A percentile compares a stretch with the other conserved stretches of the same genome.
These are phyloP conservation scores for Centropyge bicolor DNA, from an alignment of 2,797 vertebrate species.

Conservation along the genomic window DNA sequence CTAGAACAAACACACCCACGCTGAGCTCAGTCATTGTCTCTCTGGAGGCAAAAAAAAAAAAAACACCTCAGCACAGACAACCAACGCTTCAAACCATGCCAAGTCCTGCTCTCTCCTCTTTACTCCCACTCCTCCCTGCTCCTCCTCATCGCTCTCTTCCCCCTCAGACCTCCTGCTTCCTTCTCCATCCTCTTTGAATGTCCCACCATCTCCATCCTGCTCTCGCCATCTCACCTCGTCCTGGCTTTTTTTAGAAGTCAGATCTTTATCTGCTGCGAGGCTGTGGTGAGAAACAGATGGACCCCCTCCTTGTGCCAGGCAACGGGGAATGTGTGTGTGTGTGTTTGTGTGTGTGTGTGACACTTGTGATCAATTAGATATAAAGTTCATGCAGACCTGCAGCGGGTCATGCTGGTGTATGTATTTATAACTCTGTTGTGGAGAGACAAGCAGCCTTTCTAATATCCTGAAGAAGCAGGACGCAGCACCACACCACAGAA, in stretches of 20 bases:
- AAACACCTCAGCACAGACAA: slow-evolving; percentile 63
- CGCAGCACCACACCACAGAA: slow-evolving; percentile 24
- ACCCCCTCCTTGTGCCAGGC: slow-evolving; percentile 55
- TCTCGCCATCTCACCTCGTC: slow-evolving; percentile 63
- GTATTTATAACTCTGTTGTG: slow-evolving; percentile 54
- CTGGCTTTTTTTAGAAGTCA: slow-evolving; percentile 67
- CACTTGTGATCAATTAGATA: slow-evolving; percentile 72
- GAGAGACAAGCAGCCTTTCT: slow-evolving; percentile 41
- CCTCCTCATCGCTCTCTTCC: slow-evolving; percentile 37
- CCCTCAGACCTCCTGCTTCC: slow-evolving; percentile 40
- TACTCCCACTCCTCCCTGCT: slow-evolving; percentile 67
- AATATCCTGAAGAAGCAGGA: slow-evolving; percentile 59
- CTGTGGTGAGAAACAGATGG: slow-evolving; percentile 75
- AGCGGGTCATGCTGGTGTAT: slow-evolving; percentile 50
- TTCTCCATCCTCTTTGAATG: slow-evolving; percentile 37
- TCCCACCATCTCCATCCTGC: slow-evolving; percentile 45
- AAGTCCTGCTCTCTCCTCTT: slow-evolving; percentile 65
- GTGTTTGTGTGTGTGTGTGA: slow-evolving; percentile 32
- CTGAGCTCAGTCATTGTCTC: slow-evolving; percentile 75
- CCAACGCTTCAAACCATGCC: slow-evolving; percentile 69
- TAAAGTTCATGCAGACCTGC: slow-evolving; percentile 68
- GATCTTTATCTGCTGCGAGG: slow-evolving; percentile 57
- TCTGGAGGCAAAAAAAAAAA: slow-evolving; percentile 50
- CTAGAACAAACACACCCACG: slow-evolving; percentile 79
- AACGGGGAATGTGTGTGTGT: slow-evolving; percentile 32